Base-by-base conservation (phyloP, 92 coral and sea anemone species). In the Epizoanthus ramosus region DNA sequence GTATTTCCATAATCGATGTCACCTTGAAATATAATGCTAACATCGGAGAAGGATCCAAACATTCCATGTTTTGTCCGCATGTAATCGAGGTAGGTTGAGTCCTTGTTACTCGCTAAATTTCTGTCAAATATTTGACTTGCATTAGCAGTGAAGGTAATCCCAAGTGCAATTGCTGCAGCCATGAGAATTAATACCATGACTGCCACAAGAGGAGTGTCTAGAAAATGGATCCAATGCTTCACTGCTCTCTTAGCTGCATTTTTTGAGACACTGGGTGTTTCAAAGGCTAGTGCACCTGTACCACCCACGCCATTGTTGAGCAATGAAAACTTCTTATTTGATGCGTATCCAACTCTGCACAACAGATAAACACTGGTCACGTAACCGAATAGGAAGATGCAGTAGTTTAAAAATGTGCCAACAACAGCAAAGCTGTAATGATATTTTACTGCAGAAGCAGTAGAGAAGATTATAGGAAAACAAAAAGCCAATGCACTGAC, bases 21-120 rank as follows among this genome's bases (percentile, higher is more conserved):
- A 22, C 79, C 79, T 21, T 63, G 35, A 54, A 89, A 57, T 39
- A 89, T 59, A 3, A 89, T 59, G 33, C 75, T 85, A 17, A 80
- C 89, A 3, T 77, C 85, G 6, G 68, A 52, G 24, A 79, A 68
- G 45, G 72, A 45, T 21, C 74, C 77, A 74, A 89, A 89, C 39
- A 71, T 23, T 71, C 74, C 75, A 18, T 81, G 67, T 53, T 85
- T 33, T 43, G 59, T 66, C 15, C 66, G 65, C 57, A 74, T n/a
- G 83, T 73, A 89, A 52, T 45, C 37, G 28, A 63, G 31, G 31
- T 54, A 69, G 17, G 73, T 75, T 4, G 79, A 70, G 35, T 56
- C 35, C 61, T 86, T 68, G 64, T 33, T 39, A 12, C 72, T 59
- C 56, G 24, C 60, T 52, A 85, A 67, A 14, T 81, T 81, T 50